Evolutionary conservation across 64 coral and sea anemone genomes (phyloP), one percentile per base, ranked within the genome.

Genomic region (Astreopora myriophthalma): DNA sequence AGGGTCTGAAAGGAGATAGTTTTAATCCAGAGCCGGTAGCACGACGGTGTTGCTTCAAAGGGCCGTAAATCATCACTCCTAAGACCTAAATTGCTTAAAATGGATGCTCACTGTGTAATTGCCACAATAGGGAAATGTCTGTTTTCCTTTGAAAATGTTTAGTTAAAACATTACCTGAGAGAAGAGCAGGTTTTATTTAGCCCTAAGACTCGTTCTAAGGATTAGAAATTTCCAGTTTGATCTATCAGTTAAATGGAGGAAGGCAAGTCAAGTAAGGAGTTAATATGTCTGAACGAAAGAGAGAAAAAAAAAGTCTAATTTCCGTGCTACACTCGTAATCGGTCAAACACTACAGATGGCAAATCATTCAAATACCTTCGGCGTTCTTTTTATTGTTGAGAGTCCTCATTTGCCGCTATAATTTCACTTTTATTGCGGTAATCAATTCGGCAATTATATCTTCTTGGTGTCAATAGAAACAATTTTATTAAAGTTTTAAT

Each of bases 401-500:
- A 75, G 74, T 74, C 71, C 89, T 89, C 86, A 86, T 97, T 97
- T 89, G 71, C 95, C 95, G 95, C 72, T 81, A 88, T 97, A 97
- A 97, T 97, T 97, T 97, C 83, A 74, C 91, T 94, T 96, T 94
- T 91, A 97, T 97, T 93, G 95, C 91, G 85, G 95, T 92, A 93
- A 86, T 89, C 85, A 92, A 97, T 89, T 97, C 95, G 81, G 95
- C 92, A 97, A 97, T 97, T 97, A 97, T 93, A 94, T 97, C 95
- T 94, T 86, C 93, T 92, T 92, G 95, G 89, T 97, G 95, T 97
- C 95, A 97, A 94, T 97, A 89, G 92, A 87, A 94, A 97, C 95
- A 97, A 97, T 97, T 97, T 97, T 97, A 97, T 97, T 97, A 97
- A 93, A 97, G 95, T 97, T 97, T 97, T 97, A 97, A 97, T 97